Evolutionary conservation across 2,888 invertebrate species (phyloP), one percentile per base, ranked within the genome.

Genomic region (Willowsia nigromaculata): DNA sequence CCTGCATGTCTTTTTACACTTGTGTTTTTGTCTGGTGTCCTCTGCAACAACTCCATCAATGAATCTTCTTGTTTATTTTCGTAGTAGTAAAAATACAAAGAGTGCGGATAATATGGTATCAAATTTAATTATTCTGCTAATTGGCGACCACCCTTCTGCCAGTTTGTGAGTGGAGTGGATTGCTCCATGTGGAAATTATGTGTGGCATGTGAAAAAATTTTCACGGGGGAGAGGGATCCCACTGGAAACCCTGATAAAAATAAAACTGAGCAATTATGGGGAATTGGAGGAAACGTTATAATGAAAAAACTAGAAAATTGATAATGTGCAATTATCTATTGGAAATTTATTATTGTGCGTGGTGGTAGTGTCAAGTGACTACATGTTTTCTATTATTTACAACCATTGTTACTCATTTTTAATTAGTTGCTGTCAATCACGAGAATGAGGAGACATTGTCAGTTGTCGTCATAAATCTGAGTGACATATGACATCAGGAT

Each of bases 71-170:
- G n/a, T n/a, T n/a, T n/a, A n/a, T n/a, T n/a, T n/a, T n/a, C n/a
- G n/a, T n/a, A n/a, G n/a, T n/a, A 53, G 5, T 53, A 53, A 15
- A 25, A 9, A 71, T n/a, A n/a, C n/a, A 71, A 71, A 30, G 53
- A 4, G 71, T 74, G 71, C n/a, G n/a, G n/a, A n/a, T n/a, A 78
- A 78, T 53, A 86, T 86, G 86, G 86, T 80, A 78, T 30, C 27
- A 78, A 78, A 80, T 65, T 86, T 80, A 78, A 86, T 74, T 65
- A 50, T 50, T 30, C 47, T 80, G 56, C 50, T 6, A 30, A 33
- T 80, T 56, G 25, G 37, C 78, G 68, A 50, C 65, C 47, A 78
- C 62, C 47, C 43, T 65, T 33, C 4, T 18, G 50, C 11, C 27
- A 18, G n/a, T 40, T 47, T 40, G 4, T 59, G n/a, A 30, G 76